Base-by-base conservation (phyloP, 2,113 vertebrate species). In the Chionis minor region DNA sequence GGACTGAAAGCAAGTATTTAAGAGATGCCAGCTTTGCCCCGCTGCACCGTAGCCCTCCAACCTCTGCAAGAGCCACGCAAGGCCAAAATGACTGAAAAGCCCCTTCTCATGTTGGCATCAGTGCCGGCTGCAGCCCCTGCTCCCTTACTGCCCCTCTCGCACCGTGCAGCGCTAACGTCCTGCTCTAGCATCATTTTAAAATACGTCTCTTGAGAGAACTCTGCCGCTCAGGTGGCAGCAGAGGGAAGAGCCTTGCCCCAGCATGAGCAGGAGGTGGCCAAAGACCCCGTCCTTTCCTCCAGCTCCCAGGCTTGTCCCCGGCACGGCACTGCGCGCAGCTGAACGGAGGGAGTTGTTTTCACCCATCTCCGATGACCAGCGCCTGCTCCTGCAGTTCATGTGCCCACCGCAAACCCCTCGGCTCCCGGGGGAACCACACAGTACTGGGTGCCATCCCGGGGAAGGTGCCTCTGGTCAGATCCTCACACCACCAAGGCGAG, bases 371-470 rank as follows among this genome's bases (percentile, higher is more conserved):
- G 45, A 1, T 5, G 30, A 35, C 22, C 52, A 58, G 77, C 2
- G 2, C 18, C 6, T 26, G 45, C 23, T 58, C 42, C 49, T 17
- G 27, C 0, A 11, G n/a, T 23, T 86, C 75, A 14, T 1, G 0
- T 11, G 58, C 33, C 79, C 54, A n/a, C 16, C 4, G 1, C 26
- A 51, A 40, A 17, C 6, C 38, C 59, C 63, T 10, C 4, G 1
- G 49, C 18, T n/a, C 23, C 20, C 1, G 4, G 32, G 11, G 30
- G 24, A 33, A 47, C 4, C 5, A 2, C 44, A 22, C 30, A 9
- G 0, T 1, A 7, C 32, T 40, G 19, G 4, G 2, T 13, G 66
- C 20, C 4, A 4, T 42, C 72, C 10, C 6, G 0, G 4, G 38
- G 32, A 40, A 12, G 27, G 32, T 2, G 1, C 4, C 38, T 45